phyloP scores from a whole-genome alignment of 2,113 vertebrate genomes.

The Zosterops hypoxanthus region DNA sequence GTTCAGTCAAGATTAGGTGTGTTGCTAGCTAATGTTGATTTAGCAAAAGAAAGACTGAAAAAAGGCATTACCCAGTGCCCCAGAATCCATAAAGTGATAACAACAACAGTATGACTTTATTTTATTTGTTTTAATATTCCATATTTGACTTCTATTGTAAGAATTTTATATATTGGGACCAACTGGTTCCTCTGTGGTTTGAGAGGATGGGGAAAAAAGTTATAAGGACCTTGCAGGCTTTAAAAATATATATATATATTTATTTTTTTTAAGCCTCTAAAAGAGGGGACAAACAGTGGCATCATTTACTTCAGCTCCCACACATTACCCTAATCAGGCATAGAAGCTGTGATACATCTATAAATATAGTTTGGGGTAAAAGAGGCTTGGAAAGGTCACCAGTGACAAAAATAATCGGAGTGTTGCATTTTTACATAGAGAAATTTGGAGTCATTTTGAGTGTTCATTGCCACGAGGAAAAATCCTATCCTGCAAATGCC shows the following conservation, averaged over 20 bases:
- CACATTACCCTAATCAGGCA: neutral
- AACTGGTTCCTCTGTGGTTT: neutral
- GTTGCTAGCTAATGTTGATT: constrained; percentile 54
- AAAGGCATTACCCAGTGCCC: neutral
- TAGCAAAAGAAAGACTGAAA: constrained; percentile 11
- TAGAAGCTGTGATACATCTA: neutral
- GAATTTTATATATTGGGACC: neutral
- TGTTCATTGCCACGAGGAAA: neutral
- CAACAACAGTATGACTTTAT: neutral
- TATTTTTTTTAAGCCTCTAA: neutral
- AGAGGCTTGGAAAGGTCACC: neutral
- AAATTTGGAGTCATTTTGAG: neutral
- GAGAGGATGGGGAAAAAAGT: neutral
- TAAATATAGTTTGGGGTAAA: neutral
- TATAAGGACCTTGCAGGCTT: neutral
- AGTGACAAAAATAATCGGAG: neutral
- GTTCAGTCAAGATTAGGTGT: constrained; percentile 58
- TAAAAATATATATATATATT: too few relatives aligned
- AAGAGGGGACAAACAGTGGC: neutral
- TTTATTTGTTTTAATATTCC: neutral
- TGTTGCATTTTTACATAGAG: neutral
- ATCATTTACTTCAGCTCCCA: neutral
- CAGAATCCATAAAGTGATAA: neutral
- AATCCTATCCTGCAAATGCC: neutral
- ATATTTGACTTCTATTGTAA: neutral